A percentile compares a stretch with the other conserved stretches of the same genome.
These are phyloP conservation scores for Eidolon helvum DNA, from an alignment of 2,113 vertebrate genomes.

Conservation along the genomic window DNA sequence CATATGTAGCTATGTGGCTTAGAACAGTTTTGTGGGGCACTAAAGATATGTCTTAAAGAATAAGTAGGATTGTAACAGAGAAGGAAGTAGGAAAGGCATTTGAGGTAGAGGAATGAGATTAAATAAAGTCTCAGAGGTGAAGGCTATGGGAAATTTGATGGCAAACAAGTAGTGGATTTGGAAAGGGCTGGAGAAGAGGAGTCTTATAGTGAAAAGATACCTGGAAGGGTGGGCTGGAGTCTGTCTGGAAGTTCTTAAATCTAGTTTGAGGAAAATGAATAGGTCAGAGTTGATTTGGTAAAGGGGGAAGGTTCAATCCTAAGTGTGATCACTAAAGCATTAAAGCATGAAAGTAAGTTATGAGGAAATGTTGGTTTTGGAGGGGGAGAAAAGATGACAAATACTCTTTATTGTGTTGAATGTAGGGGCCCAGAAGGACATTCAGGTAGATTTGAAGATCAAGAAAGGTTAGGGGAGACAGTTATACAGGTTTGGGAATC, in stretches of 20 bases:
- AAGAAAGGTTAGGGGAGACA: background rate
- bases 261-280: background rate
- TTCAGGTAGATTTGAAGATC: background rate
- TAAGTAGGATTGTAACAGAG: background rate
- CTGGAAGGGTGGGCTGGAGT: background rate
- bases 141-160: background rate
- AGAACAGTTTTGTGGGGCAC: background rate
- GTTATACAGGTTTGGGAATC: background rate
- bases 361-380: background rate
- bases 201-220: background rate
- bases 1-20: background rate
- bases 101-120: background rate
- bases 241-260: background rate
- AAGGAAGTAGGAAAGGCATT: background rate
- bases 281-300: background rate
- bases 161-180: background rate
- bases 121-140: background rate
- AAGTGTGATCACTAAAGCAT: background rate
- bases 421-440: background rate
- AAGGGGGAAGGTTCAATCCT: background rate
- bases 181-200: background rate
- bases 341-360: background rate
- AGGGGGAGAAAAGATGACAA: background rate
- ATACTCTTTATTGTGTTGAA: slow-evolving; percentile 9
- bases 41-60: background rate